Conservation (phyloP, 1,140 invertebrate species). For the Megalopta genalis region DNA sequence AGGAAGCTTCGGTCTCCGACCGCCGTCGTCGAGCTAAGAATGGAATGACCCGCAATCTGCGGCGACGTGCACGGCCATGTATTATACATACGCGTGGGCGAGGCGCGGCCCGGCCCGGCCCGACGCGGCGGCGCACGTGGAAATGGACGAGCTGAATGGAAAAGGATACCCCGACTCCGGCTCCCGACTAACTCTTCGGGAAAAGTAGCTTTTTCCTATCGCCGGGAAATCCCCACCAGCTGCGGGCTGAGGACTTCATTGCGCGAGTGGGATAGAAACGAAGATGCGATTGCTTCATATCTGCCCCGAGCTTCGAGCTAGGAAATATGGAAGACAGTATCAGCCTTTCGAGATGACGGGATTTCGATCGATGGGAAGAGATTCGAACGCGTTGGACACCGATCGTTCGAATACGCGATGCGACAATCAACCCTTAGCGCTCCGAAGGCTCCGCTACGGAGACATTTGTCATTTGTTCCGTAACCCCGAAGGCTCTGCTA, state of each 20-base stretch:
- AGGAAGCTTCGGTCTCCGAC: neutral
- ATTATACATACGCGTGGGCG: conserved; percentile 21
- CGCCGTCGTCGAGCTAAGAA: conserved; percentile 14
- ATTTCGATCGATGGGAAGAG: too few relatives aligned
- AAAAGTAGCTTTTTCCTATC: conserved; percentile 28
- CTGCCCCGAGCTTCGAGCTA: too few relatives aligned
- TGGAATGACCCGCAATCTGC: conserved; percentile 46
- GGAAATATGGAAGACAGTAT: too few relatives aligned
- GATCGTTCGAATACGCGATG: too few relatives aligned
- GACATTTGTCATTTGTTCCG: too few relatives aligned
- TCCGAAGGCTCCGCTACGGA: too few relatives aligned
- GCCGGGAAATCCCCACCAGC: neutral
- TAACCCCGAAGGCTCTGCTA: too few relatives aligned
- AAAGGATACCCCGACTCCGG: neutral
- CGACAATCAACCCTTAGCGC: too few relatives aligned
- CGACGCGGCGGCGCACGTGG: neutral
- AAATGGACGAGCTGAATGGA: conserved; percentile 32
- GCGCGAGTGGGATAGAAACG: neutral
- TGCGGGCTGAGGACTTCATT: too few relatives aligned
- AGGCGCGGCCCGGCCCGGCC: too few relatives aligned
- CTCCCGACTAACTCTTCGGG: conserved; percentile 11
- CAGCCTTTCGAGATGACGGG: too few relatives aligned
- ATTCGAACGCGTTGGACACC: too few relatives aligned
- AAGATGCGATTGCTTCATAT: neutral
- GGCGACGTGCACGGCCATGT: conserved; percentile 24